Conservation (phyloP, 2,797 vertebrate genomes). For the Poeciliopsis paucimaculata region DNA sequence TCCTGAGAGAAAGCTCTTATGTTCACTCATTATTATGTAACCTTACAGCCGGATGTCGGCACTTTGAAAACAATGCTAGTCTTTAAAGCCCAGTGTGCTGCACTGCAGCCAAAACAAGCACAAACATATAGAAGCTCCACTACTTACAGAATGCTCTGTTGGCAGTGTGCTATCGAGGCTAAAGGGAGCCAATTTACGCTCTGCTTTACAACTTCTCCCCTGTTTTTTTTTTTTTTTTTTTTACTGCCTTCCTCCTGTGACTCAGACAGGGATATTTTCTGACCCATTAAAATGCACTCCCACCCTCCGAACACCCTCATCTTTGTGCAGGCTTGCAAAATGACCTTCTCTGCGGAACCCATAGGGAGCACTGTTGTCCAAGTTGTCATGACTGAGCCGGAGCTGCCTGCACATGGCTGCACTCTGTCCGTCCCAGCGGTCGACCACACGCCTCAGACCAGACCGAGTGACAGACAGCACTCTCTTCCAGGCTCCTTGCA, state of each 20-base stretch:
- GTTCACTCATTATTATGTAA: constrained; percentile 15
- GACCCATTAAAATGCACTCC: constrained; percentile 39
- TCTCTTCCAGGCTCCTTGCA: constrained; percentile 21
- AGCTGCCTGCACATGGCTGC: constrained; percentile 43
- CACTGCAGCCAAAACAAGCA: constrained; percentile 36
- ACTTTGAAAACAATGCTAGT: constrained; percentile 37
- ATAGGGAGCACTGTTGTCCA: constrained; percentile 75
- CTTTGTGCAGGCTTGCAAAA: constrained; percentile 26
- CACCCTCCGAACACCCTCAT: constrained; percentile 27
- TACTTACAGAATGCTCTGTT: constrained; percentile 20
- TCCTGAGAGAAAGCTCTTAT: background rate
- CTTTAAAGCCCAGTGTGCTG: constrained; percentile 30
- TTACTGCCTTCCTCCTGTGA: constrained; percentile 8
- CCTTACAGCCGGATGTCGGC: constrained; percentile 41
- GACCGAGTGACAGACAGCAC: constrained; percentile 50
- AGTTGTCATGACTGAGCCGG: constrained; percentile 48
- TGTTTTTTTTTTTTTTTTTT: background rate
- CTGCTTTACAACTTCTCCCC: background rate
- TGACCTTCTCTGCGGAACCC: constrained; percentile 60
- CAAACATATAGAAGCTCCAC: constrained; percentile 21
- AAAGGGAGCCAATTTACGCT: constrained; percentile 8
- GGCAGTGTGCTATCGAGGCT: constrained; percentile 9
- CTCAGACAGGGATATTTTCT: constrained; percentile 14
- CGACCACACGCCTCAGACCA: constrained; percentile 62
- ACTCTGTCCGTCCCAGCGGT: constrained; percentile 37